Evolutionary conservation across 1,140 invertebrate genomes (phyloP), one percentile per base, ranked within the genome.

Genomic region (Magallana gigas): DNA sequence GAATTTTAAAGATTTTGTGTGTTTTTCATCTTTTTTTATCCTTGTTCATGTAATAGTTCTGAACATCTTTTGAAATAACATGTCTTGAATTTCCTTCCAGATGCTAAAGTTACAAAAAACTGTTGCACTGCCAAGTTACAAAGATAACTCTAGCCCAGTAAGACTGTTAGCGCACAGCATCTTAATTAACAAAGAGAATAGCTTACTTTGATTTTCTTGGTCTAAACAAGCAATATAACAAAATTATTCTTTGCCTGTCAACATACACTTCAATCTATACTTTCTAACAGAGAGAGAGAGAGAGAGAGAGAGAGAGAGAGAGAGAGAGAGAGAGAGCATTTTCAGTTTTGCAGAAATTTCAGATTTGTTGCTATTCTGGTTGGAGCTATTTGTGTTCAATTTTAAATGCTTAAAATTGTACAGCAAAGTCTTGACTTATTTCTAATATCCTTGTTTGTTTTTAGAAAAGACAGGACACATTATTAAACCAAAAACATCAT

Each of bases 61-160:
- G 4, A 29, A 76, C n/a, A 48, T 29, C 23, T 29, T 12, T 71
- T 71, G 23, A 18, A 71, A 9, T 76, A 76, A 76, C 68, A 76
- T 29, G 14, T 76, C 68, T 76, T 29, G 23, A 76, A 76, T 76
- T 76, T 76, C 68, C 68, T 76, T 76, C 68, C 68, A 76, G 68
- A 76, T 76, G 68, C 68, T 76, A 76, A 76, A 76, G 68, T 76
- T 76, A 23, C 68, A 76, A 76, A 76, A 76, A 76, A 36, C 18
- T 76, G 68, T 76, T 76, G 68, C 68, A 76, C 68, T 76, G 68
- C 68, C 68, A 76, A 76, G 68, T 76, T 76, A 76, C 68, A 76
- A 76, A 76, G 68, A 76, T 76, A 76, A 76, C 23, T 76, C 68
- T 76, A 29, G 23, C 68, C 68, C 68, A 76, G 68, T 76, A 76